Evolutionary conservation across 2,888 invertebrate genomes (phyloP).

Genomic region (Liopterus haemorrhoidalis): DNA sequence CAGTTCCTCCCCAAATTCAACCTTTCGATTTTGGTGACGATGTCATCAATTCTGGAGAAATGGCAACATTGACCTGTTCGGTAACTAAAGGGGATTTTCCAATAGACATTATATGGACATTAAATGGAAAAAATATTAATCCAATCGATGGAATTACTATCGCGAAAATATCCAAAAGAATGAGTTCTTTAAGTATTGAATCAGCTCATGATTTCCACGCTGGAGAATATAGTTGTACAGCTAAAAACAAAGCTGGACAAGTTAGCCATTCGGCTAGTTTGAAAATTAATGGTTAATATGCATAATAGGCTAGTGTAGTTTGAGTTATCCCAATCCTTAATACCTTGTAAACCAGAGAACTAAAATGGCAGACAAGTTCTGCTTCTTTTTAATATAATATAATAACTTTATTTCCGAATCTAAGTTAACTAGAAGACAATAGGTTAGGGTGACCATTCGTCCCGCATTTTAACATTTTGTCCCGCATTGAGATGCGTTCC

Average conservation of each 20-base stretch:
- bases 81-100: conserved; percentile 66
- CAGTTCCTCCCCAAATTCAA: conserved; percentile 64
- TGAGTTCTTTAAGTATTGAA: conserved; percentile 63
- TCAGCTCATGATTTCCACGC: conserved; percentile 59
- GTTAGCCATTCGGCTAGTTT: conserved; percentile 56
- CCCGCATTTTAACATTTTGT: no score
- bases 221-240: conserved; percentile 61
- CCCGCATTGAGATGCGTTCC: no score
- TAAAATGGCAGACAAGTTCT: no score
- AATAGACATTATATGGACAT: conserved; percentile 66
- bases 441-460: no score
- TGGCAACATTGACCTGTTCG: conserved; percentile 50
- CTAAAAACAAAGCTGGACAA: conserved; percentile 59
- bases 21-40: conserved; percentile 62
- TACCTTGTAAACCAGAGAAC: no score
- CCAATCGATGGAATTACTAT: conserved; percentile 52
- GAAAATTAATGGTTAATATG: conserved; percentile 58
- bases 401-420: no score
- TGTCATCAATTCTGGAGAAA: conserved; percentile 61
- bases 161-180: conserved; percentile 52
- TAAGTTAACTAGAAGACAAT: no score
- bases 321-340: no score
- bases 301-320: conserved; percentile 33
- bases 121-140: conserved; percentile 59
- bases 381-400: no score